Percentiles rank a stretch among this genome's conserved stretches.
These are phyloP conservation scores for Drosophila equinoxialis DNA, from an alignment of 1,140 invertebrate species.

Conservation along the genomic window DNA sequence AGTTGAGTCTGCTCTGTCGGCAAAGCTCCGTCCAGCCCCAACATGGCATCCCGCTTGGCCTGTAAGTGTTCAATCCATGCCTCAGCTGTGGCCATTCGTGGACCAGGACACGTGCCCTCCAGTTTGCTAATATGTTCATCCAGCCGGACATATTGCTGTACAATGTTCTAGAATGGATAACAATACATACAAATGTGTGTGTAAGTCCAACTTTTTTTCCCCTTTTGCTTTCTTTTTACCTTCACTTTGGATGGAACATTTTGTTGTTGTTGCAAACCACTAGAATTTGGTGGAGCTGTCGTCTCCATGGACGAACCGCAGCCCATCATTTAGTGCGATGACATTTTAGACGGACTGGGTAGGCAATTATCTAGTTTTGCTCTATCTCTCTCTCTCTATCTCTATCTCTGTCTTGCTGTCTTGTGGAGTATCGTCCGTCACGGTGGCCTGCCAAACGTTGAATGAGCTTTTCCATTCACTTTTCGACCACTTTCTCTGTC, in stretches of 20 bases:
- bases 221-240: constrained; percentile 23
- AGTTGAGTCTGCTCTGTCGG: background rate
- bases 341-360: constrained; percentile 46
- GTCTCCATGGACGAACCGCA: constrained; percentile 79
- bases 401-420: background rate
- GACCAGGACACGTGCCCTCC: constrained; percentile 73
- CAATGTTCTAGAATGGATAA: constrained; percentile 42
- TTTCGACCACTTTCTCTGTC: constrained; percentile 44
- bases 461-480: constrained; percentile 49
- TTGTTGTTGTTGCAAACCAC: constrained; percentile 55
- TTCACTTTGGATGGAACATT: constrained; percentile 49
- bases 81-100: constrained; percentile 73
- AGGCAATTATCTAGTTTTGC: constrained; percentile 16
- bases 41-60: constrained; percentile 61
- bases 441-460: constrained; percentile 59
- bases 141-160: constrained; percentile 69
- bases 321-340: constrained; percentile 68
- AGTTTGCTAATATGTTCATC: constrained; percentile 79
- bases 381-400: background rate
- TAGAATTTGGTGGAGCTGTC: constrained; percentile 48
- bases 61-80: constrained; percentile 81
- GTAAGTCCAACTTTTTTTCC: no score
- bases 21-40: constrained; percentile 58
- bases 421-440: constrained; percentile 25
- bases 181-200: background rate